Evolutionary conservation across 2,113 vertebrate genomes (phyloP), one percentile per base, ranked within the genome.

Genomic region (Dolichotis patagonum): DNA sequence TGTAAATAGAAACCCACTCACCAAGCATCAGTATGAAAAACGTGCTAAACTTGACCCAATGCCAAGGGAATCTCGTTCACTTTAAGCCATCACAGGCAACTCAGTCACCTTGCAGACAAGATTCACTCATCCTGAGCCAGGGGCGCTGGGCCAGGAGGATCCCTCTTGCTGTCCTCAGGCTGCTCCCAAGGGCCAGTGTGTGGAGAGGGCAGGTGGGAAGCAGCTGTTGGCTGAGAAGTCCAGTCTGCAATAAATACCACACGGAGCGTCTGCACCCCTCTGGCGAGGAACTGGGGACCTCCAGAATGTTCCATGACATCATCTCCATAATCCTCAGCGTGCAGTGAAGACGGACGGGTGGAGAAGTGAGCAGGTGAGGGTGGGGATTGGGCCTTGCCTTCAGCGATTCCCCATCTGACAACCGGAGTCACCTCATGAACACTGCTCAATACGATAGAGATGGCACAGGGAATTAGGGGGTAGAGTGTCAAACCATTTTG

Each of bases 251-350:
- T 95, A 94, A 96, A 92, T 90, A 94, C 85, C 43, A 82, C 82
- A 85, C 30, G 24, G 49, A 30, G 71, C 19, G 11, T 80, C 73
- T 90, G 91, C 46, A 24, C 95, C 35, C 82, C 52, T 65, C 80
- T 84, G 69, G 86, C 22, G 49, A 90, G 60, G 69, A 26, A 4
- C 43, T 41, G 77, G 62, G 77, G 89, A 24, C 22, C 58, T 89
- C 78, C 90, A 91, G 90, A 95, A 97, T 83, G 89, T 96, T 96
- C 95, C 56, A 52, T 93, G 94, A 91, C 81, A 19, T 95, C 90
- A 88, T 49, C 92, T 41, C 1, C 52, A 2, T 52, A 82, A n/a
- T 85, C 95, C 78, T 71, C 22, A 16, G 84, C 22, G 46, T 3
- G 80, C 85, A 20, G 49, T 2, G 26, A 52, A 38, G 94, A 86